Evolutionary conservation across 2,797 vertebrate species (phyloP), one percentile per base, ranked within the genome.

Genomic region (Lerista edwardsae): DNA sequence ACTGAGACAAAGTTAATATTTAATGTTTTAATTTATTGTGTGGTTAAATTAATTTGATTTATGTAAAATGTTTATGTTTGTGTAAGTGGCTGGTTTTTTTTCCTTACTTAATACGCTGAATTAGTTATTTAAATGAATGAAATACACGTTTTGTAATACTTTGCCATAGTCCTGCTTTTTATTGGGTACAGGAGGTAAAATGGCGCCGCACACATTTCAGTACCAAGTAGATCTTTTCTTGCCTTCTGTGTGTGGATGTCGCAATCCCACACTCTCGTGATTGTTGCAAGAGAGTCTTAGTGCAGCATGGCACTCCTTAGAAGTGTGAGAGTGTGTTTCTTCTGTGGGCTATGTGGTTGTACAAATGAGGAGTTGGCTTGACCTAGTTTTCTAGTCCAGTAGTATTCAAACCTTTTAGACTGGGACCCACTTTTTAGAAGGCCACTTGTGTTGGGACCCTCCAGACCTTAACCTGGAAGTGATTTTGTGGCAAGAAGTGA

Each of bases 21-120:
- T 97, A 96, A 97, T 96, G 94, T 96, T 95, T 96, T 97, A 97
- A 97, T 96, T 97, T 97, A 97, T 97, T 90, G 94, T 86, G 94
- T 95, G 93, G 92, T 96, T 93, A 96, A 97, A 96, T 96, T 96
- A 96, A 97, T 96, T 95, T 94, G 93, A 96, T 94, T 95, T 94
- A 90, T 94, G 68, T 95, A 90, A 91, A 90, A 91, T 90, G 83
- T 96, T 94, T 87, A 51, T 14, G 47, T 51, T 51, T 51, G 89
- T 94, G 93, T 95, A 94, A 95, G 94, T 85, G n/a, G 91, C 89
- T 88, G 79, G 85, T 93, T 82, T 91, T 82, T 82, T 61, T 5
- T 6, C 57, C 77, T 83, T 67, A 88, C 83, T 84, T 92, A 84
- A 91, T 91, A 91, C 76, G 39, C 91, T 90, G 91, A 90, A 93